Conservation (phyloP, 2,888 invertebrate genomes). For the Drosophila maculinotata region DNA sequence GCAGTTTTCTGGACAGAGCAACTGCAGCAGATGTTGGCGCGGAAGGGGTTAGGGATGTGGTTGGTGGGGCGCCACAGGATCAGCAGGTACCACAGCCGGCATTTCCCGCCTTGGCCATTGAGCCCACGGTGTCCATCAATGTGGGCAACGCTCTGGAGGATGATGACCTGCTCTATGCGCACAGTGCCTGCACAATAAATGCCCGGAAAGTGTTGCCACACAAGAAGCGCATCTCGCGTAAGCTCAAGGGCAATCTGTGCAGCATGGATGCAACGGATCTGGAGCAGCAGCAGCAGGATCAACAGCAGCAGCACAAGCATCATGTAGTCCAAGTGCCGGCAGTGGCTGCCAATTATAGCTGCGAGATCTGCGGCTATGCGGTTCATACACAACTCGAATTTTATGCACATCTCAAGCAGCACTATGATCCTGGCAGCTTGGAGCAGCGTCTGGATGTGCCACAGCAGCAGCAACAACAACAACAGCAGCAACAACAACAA, state of each 20-base stretch:
- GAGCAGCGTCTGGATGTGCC: slow-evolving; percentile 49
- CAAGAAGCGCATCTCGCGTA: slow-evolving; percentile 93
- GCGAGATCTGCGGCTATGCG: slow-evolving; percentile 92
- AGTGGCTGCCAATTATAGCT: slow-evolving; percentile 82
- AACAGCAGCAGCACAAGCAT: slow-evolving; percentile 39
- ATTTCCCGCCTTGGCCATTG: slow-evolving; percentile 63
- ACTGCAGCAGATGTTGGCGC: slow-evolving; percentile 22
- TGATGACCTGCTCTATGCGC: slow-evolving; percentile 64
- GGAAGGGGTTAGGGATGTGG: neutral
- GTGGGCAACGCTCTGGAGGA: slow-evolving; percentile 54
- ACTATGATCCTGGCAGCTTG: slow-evolving; percentile 90
- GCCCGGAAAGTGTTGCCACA: slow-evolving; percentile 91
- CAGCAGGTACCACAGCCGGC: slow-evolving; percentile 52
- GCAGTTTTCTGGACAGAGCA: slow-evolving; percentile 52
- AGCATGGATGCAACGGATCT: slow-evolving; percentile 54
- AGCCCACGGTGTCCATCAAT: slow-evolving; percentile 74
- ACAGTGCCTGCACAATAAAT: slow-evolving; percentile 50
- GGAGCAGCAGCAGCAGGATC: slow-evolving; percentile 43
- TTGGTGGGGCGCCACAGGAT: slow-evolving; percentile 28
- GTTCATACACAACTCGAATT: slow-evolving; percentile 92
- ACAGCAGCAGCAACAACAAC: slow-evolving; percentile 46
- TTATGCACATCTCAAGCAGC: slow-evolving; percentile 93
- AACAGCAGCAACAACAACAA: slow-evolving; percentile 28
- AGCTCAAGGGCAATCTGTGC: slow-evolving; percentile 86
- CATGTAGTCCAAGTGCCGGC: slow-evolving; percentile 2